Base-by-base conservation (phyloP, 2,888 invertebrate species). In the Tipula lateralis region DNA sequence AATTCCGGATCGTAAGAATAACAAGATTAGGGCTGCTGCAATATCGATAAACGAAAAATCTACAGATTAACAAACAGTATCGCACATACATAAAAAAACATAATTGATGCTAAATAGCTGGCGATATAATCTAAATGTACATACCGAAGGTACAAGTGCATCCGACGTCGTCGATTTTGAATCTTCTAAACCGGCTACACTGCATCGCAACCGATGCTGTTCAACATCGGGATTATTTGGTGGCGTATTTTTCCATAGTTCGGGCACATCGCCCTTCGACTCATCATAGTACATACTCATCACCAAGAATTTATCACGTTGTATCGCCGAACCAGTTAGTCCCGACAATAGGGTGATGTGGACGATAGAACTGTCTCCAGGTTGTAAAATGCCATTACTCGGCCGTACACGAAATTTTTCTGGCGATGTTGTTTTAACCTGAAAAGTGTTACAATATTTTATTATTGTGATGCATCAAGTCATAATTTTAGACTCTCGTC, bases 381-480 rank as follows among this genome's bases (percentile, higher is more conserved):
- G 93, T 1, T 91, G 90, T 84, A 98, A 89, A 5, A 93, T 91
- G 0, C 98, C 98, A 5, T 94, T 93, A 87, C 96, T 97, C 0
- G 98, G 98, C 84, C 96, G 93, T 0, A 99, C 99, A 34, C 97
- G 92, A 91, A 97, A 99, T 89, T 97, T 98, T 87, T 98, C 97
- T 0, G 98, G 99, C 0, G 97, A 95, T 2, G 98, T 99, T 13
- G 98, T 99, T 90, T 99, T 96, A 86, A 99, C 95, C 95, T 98
- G 91, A 83, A 92, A 92, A 0, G 80, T n/a, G n/a, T n/a, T n/a
- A n/a, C n/a, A n/a, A n/a, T n/a, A n/a, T n/a, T n/a, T n/a, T n/a
- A n/a, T n/a, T n/a, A n/a, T n/a, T n/a, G n/a, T n/a, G 9, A 32
- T 6, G 29, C 30, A 39, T 16, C n/a, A n/a, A 24, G 13, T 1